Evolutionary conservation across 2,888 invertebrate species (phyloP).

Genomic region (Acanthosepion esculentum): DNA sequence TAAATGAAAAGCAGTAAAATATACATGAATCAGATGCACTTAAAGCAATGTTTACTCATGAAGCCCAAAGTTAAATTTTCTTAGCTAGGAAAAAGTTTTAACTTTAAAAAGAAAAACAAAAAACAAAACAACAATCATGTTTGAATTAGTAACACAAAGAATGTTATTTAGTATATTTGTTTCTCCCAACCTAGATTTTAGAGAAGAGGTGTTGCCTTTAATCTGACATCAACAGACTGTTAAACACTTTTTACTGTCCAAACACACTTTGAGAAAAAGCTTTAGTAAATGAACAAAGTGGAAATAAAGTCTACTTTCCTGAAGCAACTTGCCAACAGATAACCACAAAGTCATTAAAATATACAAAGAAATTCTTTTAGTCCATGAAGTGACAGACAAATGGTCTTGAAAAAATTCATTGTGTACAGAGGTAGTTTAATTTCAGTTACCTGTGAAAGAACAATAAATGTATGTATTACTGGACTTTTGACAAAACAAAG

Average conservation of each 20-base stretch:
- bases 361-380: neutral
- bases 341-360: neutral
- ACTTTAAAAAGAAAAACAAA: no score
- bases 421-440: neutral
- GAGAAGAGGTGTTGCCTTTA: neutral
- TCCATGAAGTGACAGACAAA: neutral
- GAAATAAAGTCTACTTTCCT: neutral
- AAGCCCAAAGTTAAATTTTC: neutral
- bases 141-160: neutral
- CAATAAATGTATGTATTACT: neutral
- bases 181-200: neutral
- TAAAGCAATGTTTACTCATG: neutral
- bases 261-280: neutral
- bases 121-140: neutral
- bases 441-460: neutral
- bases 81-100: neutral
- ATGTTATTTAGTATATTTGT: neutral
- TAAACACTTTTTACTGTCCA: neutral
- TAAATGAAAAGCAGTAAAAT: no score
- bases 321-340: neutral
- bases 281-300: neutral
- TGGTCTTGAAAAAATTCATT: neutral
- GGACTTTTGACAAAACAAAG: neutral
- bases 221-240: neutral
- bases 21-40: no score